Base-by-base conservation (phyloP, 2,888 invertebrate genomes). In the Drosophila leonis region DNA sequence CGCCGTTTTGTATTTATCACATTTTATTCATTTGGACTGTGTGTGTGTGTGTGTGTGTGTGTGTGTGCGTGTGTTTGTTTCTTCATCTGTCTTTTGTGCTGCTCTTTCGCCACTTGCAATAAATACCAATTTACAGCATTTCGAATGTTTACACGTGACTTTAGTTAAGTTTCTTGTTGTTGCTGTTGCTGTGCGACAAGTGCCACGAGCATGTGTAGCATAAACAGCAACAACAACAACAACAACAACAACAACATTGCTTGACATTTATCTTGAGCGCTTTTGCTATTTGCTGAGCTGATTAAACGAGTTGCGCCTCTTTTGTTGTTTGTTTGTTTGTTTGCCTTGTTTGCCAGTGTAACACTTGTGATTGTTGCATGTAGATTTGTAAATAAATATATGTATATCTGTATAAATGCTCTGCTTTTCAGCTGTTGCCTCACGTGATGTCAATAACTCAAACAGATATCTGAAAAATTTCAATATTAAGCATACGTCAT, bases 71-170 rank as follows among this genome's bases (percentile, higher is more conserved):
- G 33, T 39, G 41, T 48, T 55, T 55, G 33, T 46, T 33, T 54
- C 44, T 59, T 69, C 35, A 56, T 54, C 51, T 78, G 66, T 51
- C 49, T 48, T 62, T 71, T 66, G 48, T 33, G 63, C 65, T 60
- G 35, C 44, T 60, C 42, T 13, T 68, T 68, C 63, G 41, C 56
- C 68, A 35, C 72, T 75, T 72, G 75, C 79, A 83, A 83, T 88
- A 83, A 86, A 81, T 81, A 75, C 89, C 87, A 83, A 83, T 88
- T 83, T 83, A 83, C 87, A 78, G 67, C 73, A 77, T 87, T 82
- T 84, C 59, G 65, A 75, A 74, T 72, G 66, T 77, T 82, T 88
- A 85, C 90, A 88, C 90, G 84, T 89, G 84, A 85, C 90, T 84
- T 84, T 77, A 74, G 82, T 84, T 75, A 73, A 69, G 74, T 72